Conservation (phyloP, 2,888 invertebrate genomes). For the Odontocolon sp. region DNA sequence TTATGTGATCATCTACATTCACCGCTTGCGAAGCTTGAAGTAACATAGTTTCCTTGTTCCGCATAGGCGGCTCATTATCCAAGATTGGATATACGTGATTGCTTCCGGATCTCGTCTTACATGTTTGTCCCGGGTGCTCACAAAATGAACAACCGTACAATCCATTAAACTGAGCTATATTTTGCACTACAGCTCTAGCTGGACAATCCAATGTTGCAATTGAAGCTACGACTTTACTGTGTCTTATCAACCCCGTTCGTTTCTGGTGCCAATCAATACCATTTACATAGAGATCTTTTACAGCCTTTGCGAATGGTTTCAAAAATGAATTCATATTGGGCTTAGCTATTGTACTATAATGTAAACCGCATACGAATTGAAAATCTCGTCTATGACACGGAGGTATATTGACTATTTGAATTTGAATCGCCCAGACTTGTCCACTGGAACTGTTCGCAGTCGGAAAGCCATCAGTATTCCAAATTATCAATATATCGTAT, state of each 20-base stretch:
- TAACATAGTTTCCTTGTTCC: neutral
- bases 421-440: conserved; percentile 33
- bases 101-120: neutral
- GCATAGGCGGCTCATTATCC: neutral
- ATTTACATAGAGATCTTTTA: conserved; percentile 20
- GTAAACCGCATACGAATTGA: conserved; percentile 25
- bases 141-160: conserved; percentile 48
- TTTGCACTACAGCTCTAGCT: conserved; percentile 43
- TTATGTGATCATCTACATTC: neutral
- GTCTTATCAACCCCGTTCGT: neutral
- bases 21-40: conserved; percentile 11
- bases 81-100: neutral
- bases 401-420: conserved; percentile 34
- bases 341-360: conserved; percentile 26
- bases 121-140: conserved; percentile 42
- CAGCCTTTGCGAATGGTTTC: conserved; percentile 21
- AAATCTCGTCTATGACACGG: conserved; percentile 5
- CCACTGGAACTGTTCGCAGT: neutral
- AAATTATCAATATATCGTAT: conserved; percentile 23
- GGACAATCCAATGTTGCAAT: conserved; percentile 28
- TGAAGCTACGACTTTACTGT: conserved; percentile 18
- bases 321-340: conserved; percentile 43
- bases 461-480: conserved; percentile 29
- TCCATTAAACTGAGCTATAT: conserved; percentile 44
- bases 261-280: conserved; percentile 40